Conservation (phyloP, 2,888 invertebrate species). For the Drosophila eohydei region DNA sequence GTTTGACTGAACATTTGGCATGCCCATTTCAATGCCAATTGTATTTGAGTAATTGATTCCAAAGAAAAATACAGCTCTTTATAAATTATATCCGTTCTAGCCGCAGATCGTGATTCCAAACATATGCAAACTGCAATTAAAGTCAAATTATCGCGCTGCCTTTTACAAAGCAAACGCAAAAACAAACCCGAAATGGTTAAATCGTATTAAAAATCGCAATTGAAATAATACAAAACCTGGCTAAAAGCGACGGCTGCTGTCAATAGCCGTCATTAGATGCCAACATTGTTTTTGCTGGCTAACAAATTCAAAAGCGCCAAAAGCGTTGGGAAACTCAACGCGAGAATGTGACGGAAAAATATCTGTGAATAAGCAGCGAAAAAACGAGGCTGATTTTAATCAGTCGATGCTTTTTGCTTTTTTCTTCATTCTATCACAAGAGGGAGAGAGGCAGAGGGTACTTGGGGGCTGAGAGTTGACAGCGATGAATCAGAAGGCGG, state of each 20-base stretch:
- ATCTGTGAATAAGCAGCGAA: slow-evolving; percentile 54
- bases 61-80: slow-evolving; percentile 6
- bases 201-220: slow-evolving; percentile 62
- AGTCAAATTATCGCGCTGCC: slow-evolving; percentile 68
- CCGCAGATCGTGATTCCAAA: slow-evolving; percentile 35
- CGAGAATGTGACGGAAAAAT: slow-evolving; percentile 70
- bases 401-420: slow-evolving; percentile 33
- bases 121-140: slow-evolving; percentile 60
- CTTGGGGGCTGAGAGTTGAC: neutral
- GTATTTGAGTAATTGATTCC: neutral
- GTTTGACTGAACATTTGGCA: slow-evolving; percentile 2
- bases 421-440: slow-evolving; percentile 1
- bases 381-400: slow-evolving; percentile 70
- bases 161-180: slow-evolving; percentile 25
- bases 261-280: slow-evolving; percentile 59
- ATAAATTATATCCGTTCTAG: slow-evolving; percentile 12
- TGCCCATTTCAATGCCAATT: neutral
- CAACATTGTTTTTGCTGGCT: slow-evolving; percentile 30
- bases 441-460: neutral
- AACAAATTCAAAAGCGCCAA: slow-evolving; percentile 66
- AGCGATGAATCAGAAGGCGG: slow-evolving; percentile 67
- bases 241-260: slow-evolving; percentile 40
- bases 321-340: slow-evolving; percentile 59
- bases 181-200: slow-evolving; percentile 57
- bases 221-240: slow-evolving; percentile 44